Evolutionary conservation across 1,140 invertebrate species (phyloP), one percentile per base, ranked within the genome.

Genomic region (Prorops nasuta): DNA sequence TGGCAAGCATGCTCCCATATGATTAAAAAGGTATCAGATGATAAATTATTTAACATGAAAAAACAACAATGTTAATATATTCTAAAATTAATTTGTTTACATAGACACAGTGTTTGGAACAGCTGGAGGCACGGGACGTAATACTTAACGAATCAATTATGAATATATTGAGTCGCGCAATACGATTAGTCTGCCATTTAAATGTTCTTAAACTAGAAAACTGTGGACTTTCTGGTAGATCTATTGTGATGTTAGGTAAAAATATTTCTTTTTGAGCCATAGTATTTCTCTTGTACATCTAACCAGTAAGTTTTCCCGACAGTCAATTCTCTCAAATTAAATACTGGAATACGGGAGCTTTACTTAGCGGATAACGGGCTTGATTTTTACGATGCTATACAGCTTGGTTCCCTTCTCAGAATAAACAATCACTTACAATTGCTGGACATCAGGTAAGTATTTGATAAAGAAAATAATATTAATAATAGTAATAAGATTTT

Each of bases 281-380:
- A n/a, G n/a, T n/a, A n/a, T n/a, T n/a, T n/a, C n/a, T n/a, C n/a
- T n/a, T n/a, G n/a, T n/a, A n/a, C n/a, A n/a, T n/a, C n/a, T n/a
- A n/a, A n/a, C n/a, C n/a, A n/a, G n/a, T n/a, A n/a, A n/a, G n/a
- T n/a, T n/a, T n/a, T n/a, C n/a, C n/a, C n/a, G n/a, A 39, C 77
- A 92, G 90, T 88, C 66, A 83, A 84, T 62, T 88, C 89, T 14
- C 74, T 95, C 10, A 91, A 90, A 67, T 79, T 87, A 60, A 94
- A 94, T 76, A 85, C 83, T 32, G 84, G 82, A 32, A 75, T 95
- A 41, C 83, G 85, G 38, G 91, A 94, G 76, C 77, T 95, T 39
- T 88, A 91, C 62, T 74, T 95, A 54, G 89, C 87, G 42, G 90
- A 94, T 67, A 94, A 94, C 67, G 80, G 85, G 58, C 78, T 95